Conservation (phyloP, 2,888 invertebrate species). For the Dryadula phaetusa region DNA sequence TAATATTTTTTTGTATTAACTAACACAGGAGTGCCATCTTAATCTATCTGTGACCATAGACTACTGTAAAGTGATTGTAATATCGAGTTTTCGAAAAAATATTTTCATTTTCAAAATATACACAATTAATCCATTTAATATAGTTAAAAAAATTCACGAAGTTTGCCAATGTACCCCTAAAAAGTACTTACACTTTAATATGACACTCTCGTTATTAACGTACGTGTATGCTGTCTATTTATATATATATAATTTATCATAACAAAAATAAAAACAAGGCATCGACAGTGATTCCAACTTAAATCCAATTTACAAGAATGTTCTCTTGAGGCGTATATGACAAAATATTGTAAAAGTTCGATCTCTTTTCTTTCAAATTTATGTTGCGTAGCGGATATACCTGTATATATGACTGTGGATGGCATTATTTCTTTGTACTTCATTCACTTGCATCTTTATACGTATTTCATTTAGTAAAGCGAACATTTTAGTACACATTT, state of each 20-base stretch:
- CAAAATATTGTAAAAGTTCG: conserved; percentile 77
- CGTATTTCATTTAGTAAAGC: not conserved
- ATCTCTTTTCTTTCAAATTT: conserved; percentile 61
- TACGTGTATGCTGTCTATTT: not conserved
- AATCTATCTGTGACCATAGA: too few species aligned
- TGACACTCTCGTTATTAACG: not conserved
- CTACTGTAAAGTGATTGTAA: too few species aligned
- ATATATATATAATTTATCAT: not conserved
- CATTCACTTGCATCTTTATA: not conserved
- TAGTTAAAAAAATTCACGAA: too few species aligned
- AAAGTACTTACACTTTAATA: too few species aligned
- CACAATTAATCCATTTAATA: too few species aligned
- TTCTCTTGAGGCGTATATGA: conserved; percentile 72
- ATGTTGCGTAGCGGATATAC: not conserved
- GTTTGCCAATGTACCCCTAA: too few species aligned
- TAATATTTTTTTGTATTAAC: too few species aligned
- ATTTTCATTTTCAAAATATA: too few species aligned
- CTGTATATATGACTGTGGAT: not conserved
- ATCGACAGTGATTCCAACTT: conserved; percentile 67
- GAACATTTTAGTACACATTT: too few species aligned
- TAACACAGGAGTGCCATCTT: too few species aligned
- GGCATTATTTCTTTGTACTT: not conserved
- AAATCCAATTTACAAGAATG: conserved; percentile 80
- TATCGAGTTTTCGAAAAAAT: too few species aligned
- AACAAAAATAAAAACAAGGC: conserved; percentile 6